Base-by-base conservation (phyloP, 2,888 invertebrate genomes). In the Trissolcus japonicus region DNA sequence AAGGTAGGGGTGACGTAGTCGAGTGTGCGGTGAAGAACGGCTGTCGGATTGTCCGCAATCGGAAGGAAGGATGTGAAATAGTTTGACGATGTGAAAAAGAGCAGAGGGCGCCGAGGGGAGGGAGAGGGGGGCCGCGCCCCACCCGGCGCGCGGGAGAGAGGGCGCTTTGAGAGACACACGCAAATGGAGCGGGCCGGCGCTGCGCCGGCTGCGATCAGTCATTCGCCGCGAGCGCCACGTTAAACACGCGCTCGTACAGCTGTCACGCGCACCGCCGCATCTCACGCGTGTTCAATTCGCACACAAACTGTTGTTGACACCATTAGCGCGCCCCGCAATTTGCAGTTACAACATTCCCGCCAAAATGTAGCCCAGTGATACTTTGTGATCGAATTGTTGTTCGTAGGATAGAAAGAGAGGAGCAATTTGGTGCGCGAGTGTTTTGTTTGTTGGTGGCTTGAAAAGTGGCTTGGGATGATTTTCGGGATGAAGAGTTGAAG, bases 181-280 rank as follows among this genome's bases (percentile, higher is more conserved):
- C 62, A 72, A 79, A 80, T 75, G 72, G 81, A 75, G 79, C 76
- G 73, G 81, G 74, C 79, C 78, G 80, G 80, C 76, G 17, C 17
- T 65, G 74, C 72, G 73, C 72, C 51, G 55, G 1, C 59, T 54
- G 48, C 79, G 69, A 78, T 82, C 84, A 88, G 88, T 88, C 85
- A 85, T 83, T 84, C 84, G 86, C 83, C 83, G 85, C 83, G 81
- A 84, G 86, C 84, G 86, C 85, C 81, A 78, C 83, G 57, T 66
- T 57, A 50, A 53, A 61, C 76, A 80, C 69, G 71, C 40, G 16
- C 25, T 19, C 21, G 46, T 35, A 54, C 54, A 51, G 50, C 59
- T 60, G 48, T 25, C 19, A 13, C 48, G 48, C 57, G 54, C 61
- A 29, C 40, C 63, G 73, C 60, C 48, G 43, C 46, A 21, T 74